Conservation (phyloP, 2,888 invertebrate species). For the Sialis lutaria region DNA sequence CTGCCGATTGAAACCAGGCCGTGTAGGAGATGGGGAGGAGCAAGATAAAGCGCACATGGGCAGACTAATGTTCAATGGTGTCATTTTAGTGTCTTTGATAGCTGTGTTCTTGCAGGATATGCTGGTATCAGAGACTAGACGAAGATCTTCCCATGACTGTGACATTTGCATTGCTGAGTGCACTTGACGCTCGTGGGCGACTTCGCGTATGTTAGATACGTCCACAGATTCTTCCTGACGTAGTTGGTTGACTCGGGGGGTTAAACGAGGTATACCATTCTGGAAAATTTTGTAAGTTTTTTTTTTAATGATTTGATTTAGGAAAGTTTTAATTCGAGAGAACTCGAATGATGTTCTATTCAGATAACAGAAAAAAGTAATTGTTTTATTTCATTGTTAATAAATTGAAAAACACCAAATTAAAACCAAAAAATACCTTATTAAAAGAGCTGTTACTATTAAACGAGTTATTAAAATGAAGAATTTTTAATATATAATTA, state of each 20-base stretch:
- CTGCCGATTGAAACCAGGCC: conserved; percentile 22
- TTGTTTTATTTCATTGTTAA: too few relatives aligned
- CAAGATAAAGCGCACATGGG: conserved; percentile 33
- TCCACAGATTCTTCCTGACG: conserved; percentile 80
- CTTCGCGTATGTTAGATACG: conserved; percentile 63
- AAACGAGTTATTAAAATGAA: too few relatives aligned
- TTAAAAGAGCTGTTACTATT: too few relatives aligned
- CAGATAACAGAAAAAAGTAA: too few relatives aligned
- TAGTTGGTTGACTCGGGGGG: conserved; percentile 75
- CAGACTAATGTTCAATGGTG: conserved; percentile 28
- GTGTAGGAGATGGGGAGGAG: conserved; percentile 44
- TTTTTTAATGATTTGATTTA: neutral
- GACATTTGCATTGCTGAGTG: conserved; percentile 88
- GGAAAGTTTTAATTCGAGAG: neutral
- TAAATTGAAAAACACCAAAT: too few relatives aligned
- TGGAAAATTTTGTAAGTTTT: conserved; percentile 14
- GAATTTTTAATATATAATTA: too few relatives aligned
- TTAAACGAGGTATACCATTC: conserved; percentile 45
- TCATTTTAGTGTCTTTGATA: conserved; percentile 35
- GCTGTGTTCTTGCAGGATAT: conserved; percentile 21
- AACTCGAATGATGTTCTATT: too few relatives aligned
- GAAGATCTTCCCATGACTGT: conserved; percentile 85
- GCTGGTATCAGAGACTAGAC: conserved; percentile 44
- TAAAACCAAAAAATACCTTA: too few relatives aligned
- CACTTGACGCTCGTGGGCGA: conserved; percentile 80